Percentiles rank a stretch among this genome's conserved stretches.
phyloP scores from a whole-genome alignment of 2,888 invertebrate genomes.

The Meta bourneti region DNA sequence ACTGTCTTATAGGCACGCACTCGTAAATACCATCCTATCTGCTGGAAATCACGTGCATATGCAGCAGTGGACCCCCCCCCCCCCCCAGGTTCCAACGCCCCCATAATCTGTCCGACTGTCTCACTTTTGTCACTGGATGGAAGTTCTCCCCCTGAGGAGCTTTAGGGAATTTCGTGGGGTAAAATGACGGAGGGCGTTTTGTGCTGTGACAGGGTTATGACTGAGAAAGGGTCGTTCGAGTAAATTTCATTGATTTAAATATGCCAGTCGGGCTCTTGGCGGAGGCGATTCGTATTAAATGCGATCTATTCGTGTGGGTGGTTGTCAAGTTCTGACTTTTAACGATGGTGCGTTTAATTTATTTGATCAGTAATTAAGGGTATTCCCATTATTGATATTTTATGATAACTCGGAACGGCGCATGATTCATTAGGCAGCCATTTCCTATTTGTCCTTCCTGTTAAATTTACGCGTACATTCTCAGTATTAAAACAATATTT shows the following conservation, averaged over 20 bases:
- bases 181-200: background rate
- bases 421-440: no score
- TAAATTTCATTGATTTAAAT: background rate
- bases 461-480: no score
- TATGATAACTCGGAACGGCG: no score
- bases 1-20: constrained; percentile 24
- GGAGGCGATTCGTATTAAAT: no score
- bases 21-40: constrained; percentile 54
- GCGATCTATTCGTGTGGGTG: no score
- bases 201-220: background rate
- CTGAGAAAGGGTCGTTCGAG: background rate
- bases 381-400: background rate
- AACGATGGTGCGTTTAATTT: background rate
- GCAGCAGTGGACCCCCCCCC: background rate
- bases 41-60: constrained; percentile 49
- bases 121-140: no score
- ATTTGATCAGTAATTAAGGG: background rate
- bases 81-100: constrained; percentile 7
- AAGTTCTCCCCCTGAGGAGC: constrained; percentile 7
- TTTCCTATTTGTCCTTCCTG: no score
- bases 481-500: no score
- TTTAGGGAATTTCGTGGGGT: constrained; percentile 29
- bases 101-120: constrained; percentile 8
- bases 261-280: no score
- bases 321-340: no score